Evolutionary conservation across 2,113 vertebrate genomes (phyloP).

Genomic region (Gymnocephalus cernua): DNA sequence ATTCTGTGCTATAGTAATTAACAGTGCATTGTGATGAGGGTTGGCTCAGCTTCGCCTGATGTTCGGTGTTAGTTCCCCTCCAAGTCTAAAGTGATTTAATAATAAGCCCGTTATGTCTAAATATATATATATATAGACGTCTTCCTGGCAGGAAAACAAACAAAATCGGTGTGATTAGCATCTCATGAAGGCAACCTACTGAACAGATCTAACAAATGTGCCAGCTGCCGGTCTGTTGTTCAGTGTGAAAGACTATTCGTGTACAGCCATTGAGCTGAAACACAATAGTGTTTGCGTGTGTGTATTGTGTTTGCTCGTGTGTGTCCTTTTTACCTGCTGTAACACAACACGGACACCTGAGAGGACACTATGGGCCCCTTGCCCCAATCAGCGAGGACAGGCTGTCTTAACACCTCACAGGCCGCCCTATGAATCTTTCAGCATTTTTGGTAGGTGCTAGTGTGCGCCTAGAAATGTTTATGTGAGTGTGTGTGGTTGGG

Average conservation of each 20-base stretch:
- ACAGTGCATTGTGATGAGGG: slow-evolving; percentile 26
- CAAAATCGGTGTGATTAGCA: slow-evolving; percentile 8
- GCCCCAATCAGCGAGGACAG: slow-evolving; percentile 10
- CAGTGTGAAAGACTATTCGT: slow-evolving; percentile 48
- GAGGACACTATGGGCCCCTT: slow-evolving; percentile 36
- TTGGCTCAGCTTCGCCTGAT: slow-evolving; percentile 2
- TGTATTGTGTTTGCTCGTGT: slow-evolving; percentile 20
- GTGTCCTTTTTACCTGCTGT: slow-evolving; percentile 55
- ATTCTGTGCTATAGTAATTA: slow-evolving; percentile 48
- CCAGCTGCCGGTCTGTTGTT: slow-evolving; percentile 35
- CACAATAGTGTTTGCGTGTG: slow-evolving; percentile 52
- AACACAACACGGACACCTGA: slow-evolving; percentile 68
- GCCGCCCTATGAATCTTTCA: slow-evolving; percentile 33
- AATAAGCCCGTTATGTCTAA: slow-evolving; percentile 30
- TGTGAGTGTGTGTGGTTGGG: neutral
- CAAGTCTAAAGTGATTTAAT: slow-evolving; percentile 22
- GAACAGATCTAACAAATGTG: slow-evolving; percentile 37
- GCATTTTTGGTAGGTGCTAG: neutral
- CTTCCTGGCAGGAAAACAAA: slow-evolving; percentile 56
- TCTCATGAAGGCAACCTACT: slow-evolving; percentile 23
- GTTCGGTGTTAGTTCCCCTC: slow-evolving; percentile 23
- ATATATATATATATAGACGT: neutral
- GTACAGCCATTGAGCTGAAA: slow-evolving; percentile 41
- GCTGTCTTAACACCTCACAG: slow-evolving; percentile 18
- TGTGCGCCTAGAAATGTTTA: neutral